These are phyloP conservation scores for Drosophila asahinai DNA, from an alignment of 1,140 invertebrate genomes.

Conservation along the genomic window DNA sequence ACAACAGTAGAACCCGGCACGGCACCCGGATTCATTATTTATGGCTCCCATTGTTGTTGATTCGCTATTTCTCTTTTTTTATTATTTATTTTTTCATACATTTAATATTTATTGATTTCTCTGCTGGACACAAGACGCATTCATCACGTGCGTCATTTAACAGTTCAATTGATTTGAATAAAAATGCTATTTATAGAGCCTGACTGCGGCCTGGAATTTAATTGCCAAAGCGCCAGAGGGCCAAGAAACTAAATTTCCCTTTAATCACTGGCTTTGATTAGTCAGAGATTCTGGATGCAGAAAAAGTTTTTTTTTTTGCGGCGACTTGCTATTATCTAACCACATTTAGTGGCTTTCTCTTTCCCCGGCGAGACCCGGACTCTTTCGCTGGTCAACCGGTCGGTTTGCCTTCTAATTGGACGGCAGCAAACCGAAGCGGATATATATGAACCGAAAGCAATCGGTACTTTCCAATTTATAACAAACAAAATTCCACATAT, in stretches of 20 bases:
- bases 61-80: constrained; percentile 15
- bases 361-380: constrained; percentile 11
- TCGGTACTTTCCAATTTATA: constrained; percentile 76
- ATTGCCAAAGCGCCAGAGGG: constrained; percentile 17
- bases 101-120: constrained; percentile 66
- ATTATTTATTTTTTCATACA: constrained; percentile 19
- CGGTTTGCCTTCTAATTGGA: constrained; percentile 51
- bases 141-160: constrained; percentile 81
- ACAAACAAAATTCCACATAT: constrained; percentile 57
- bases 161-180: constrained; percentile 74
- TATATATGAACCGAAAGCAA: constrained; percentile 64
- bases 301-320: constrained; percentile 3
- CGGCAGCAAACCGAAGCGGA: constrained; percentile 50
- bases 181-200: constrained; percentile 38
- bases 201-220: constrained; percentile 38
- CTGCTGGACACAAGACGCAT: constrained; percentile 58
- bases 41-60: constrained; percentile 58
- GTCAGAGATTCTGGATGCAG: constrained; percentile 43
- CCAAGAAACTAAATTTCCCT: constrained; percentile 25
- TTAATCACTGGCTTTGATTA: constrained; percentile 1
- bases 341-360: constrained; percentile 55
- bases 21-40: constrained; percentile 77
- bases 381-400: constrained; percentile 58
- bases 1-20: constrained; percentile 50
- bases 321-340: constrained; percentile 41